Percentiles rank a stretch among this genome's conserved stretches.
These are phyloP conservation scores for Entelurus aequoreus DNA, from an alignment of 2,113 vertebrate genomes.

Conservation along the genomic window DNA sequence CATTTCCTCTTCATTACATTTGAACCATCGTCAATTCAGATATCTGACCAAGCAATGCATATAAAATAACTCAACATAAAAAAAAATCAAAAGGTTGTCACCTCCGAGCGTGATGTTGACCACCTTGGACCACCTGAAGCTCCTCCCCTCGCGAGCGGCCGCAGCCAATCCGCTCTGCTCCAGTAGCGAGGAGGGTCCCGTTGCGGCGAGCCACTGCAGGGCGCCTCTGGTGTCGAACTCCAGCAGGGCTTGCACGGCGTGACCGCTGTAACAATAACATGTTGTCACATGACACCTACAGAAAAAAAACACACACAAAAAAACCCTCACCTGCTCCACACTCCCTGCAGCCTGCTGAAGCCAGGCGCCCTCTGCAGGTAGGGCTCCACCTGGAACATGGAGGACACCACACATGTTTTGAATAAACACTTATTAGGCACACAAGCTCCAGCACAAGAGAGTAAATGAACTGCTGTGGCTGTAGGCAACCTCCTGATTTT, in stretches of 20 bases:
- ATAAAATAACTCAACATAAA: no score
- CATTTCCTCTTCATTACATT: no score
- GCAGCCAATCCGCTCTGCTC: conserved; percentile 50
- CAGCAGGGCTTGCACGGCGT: conserved; percentile 70
- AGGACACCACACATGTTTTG: not conserved
- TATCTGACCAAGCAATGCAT: not conserved
- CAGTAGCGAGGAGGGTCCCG: conserved; percentile 52
- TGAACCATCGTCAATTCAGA: no score
- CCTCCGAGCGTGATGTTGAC: conserved; percentile 71
- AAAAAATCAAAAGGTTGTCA: conserved; percentile 29
- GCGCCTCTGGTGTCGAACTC: conserved; percentile 64
- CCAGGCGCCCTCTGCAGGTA: conserved; percentile 66
- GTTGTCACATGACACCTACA: no score
- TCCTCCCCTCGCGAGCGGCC: conserved; percentile 15
- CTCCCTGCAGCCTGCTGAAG: conserved; percentile 59
- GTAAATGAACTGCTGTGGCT: no score
- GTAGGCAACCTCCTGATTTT: no score
- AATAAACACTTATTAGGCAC: no score
- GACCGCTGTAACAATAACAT: conserved; percentile 48
- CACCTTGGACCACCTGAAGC: conserved; percentile 54
- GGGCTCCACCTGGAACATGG: conserved; percentile 55
- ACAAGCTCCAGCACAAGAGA: not conserved
- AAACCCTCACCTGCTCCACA: conserved; percentile 68
- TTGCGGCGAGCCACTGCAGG: conserved; percentile 50
- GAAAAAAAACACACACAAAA: not conserved